These are phyloP conservation scores for Orycteropus afer DNA, from an alignment of 2,113 vertebrate species.

Conservation along the genomic window DNA sequence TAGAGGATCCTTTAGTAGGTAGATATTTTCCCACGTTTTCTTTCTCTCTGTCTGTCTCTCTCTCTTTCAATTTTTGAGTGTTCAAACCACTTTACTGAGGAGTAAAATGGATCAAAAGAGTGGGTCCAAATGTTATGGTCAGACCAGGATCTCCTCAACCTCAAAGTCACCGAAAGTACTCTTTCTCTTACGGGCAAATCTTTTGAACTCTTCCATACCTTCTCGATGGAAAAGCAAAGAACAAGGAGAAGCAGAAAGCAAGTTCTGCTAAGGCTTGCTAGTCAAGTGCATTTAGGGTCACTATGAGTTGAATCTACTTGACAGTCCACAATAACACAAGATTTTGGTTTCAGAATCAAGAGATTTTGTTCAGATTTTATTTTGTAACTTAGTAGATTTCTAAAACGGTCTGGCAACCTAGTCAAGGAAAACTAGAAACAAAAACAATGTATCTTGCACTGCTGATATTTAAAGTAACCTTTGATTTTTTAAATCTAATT, in stretches of 20 bases:
- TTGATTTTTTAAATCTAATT: conserved; percentile 4
- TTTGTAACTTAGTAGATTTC: neutral
- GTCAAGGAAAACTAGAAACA: neutral
- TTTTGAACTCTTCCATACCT: neutral
- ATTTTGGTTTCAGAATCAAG: conserved; percentile 22
- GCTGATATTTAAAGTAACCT: neutral
- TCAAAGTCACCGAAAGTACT: neutral
- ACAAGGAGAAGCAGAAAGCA: neutral
- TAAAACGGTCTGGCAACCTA: neutral
- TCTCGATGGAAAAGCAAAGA: neutral
- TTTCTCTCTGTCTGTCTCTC: neutral
- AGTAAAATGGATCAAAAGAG: neutral
- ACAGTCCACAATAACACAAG: neutral
- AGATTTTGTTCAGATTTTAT: conserved; percentile 14
- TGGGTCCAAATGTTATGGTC: neutral
- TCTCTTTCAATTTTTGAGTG: neutral
- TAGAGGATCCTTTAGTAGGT: neutral
- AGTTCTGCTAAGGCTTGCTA: neutral
- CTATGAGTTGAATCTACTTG: neutral
- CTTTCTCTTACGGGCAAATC: neutral
- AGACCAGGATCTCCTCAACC: neutral
- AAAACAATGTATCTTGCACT: neutral
- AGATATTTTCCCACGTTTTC: neutral
- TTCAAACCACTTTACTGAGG: neutral
- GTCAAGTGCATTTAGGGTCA: neutral